phyloP scores from a whole-genome alignment of 2,113 vertebrate species.

The Bos taurus region ARS-UCD2.0 NC_037332.1:79942001-79942500 shows the following conservation, averaged over 20 bases:
- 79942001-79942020: background rate
- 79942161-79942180: background rate
- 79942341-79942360: too few relatives aligned
- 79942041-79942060: background rate
- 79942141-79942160: background rate
- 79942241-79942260: background rate
- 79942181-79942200: background rate
- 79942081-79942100: background rate
- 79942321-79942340: too few relatives aligned
- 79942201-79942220: background rate
- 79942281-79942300: too few relatives aligned
- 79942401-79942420: too few relatives aligned
- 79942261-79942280: background rate
- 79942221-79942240: background rate
- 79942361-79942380: too few relatives aligned
- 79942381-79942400: too few relatives aligned
- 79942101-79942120: background rate
- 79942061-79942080: background rate
- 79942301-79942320: too few relatives aligned
- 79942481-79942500: too few relatives aligned
- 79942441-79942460: too few relatives aligned
- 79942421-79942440: too few relatives aligned
- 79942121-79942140: background rate
- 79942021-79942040: background rate
- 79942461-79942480: too few relatives aligned